Evolutionary conservation across 2,797 vertebrate genomes (phyloP), one percentile per base, ranked within the genome.

Genomic region (Thalassophryne amazonica): DNA sequence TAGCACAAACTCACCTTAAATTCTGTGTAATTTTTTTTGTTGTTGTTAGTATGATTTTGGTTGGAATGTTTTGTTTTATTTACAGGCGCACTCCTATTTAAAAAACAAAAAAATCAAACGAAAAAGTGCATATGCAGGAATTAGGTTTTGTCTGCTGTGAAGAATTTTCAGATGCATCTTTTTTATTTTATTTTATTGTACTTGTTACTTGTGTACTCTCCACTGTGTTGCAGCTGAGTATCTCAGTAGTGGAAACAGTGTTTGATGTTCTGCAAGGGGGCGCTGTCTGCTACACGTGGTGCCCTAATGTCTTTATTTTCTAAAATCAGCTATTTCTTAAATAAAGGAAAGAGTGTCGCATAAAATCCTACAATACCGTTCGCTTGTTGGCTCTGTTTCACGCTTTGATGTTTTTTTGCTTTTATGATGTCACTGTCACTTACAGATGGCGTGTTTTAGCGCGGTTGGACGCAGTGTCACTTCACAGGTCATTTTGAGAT

Each of bases 321-420:
- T 17, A 84, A 89, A n/a, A 89, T 85, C 79, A 72, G 79, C 69
- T 89, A 89, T 89, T 92, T 91, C 91, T 88, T 86, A 90, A 91
- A 91, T 91, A 89, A 90, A 89, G 80, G 37, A 84, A 87, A 87
- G 71, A 80, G 86, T 88, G 86, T 90, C 80, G 57, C 76, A 81
- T n/a, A 87, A 83, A 85, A 66, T 53, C 69, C 69, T 48, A 17
- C 20, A 20, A 64, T 42, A 74, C 59, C 24, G 58, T 68, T 54
- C 53, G 23, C 73, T 83, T 50, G 64, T 78, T 85, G 76, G 49
- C 67, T 86, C 85, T 80, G 68, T 84, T 83, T 64, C 69, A 63
- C 71, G 52, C 76, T 66, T 78, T 34, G 2, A 60, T 62, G 39
- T 52, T 73, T 29, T 51, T 61, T 48, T 63, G 75, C 43, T 27